Conservation (phyloP, 2,888 invertebrate species). For the Eucera pruinosa region DNA sequence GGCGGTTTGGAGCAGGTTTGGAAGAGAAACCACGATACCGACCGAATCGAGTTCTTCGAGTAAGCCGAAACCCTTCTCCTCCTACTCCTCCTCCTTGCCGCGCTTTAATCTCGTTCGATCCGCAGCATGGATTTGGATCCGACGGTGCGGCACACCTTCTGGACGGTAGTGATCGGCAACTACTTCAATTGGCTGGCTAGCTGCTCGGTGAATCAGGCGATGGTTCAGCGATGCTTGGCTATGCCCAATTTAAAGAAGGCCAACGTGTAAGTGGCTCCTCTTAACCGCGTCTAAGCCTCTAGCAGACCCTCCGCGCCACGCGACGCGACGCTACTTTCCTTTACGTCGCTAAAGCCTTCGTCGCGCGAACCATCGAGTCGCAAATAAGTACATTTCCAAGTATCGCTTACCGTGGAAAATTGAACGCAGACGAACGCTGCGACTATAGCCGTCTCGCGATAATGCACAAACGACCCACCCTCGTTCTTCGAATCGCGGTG, state of each 20-base stretch:
- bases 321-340: too few species aligned
- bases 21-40: constrained; percentile 87
- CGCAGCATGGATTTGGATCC: constrained; percentile 90
- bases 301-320: too few species aligned
- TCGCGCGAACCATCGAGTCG: too few species aligned
- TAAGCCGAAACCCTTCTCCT: constrained; percentile 79
- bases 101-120: neutral
- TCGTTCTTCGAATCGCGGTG: too few species aligned
- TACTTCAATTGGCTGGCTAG: constrained; percentile 92
- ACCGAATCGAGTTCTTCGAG: constrained; percentile 91
- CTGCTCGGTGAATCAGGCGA: constrained; percentile 93
- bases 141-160: constrained; percentile 92
- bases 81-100: neutral
- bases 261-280: constrained; percentile 88
- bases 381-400: too few species aligned
- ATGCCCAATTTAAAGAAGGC: constrained; percentile 90
- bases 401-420: too few species aligned
- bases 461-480: too few species aligned
- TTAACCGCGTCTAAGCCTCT: too few species aligned
- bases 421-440: too few species aligned
- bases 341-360: too few species aligned
- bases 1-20: constrained; percentile 88
- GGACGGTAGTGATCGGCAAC: constrained; percentile 91
- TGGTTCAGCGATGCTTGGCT: constrained; percentile 93
- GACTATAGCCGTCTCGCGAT: too few species aligned